These are phyloP conservation scores for Malurus splendens DNA, from an alignment of 2,797 vertebrate species.

Conservation along the genomic window DNA sequence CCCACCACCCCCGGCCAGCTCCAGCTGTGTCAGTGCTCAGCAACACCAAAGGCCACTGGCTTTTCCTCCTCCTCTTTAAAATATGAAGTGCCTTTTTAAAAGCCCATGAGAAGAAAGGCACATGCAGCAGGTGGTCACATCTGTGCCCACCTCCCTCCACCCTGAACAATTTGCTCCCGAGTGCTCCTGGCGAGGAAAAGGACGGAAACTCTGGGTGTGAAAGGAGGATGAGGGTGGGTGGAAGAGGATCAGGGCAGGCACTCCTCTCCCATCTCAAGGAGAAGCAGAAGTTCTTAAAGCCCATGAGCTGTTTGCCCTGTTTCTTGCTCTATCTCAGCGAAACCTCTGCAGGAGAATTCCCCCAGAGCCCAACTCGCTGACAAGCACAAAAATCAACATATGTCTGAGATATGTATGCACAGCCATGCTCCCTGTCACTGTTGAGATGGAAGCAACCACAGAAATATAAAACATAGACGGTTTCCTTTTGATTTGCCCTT, in stretches of 20 bases:
- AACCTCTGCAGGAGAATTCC: slow-evolving; percentile 41
- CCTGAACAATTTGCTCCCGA: slow-evolving; percentile 69
- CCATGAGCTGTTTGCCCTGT: slow-evolving; percentile 20
- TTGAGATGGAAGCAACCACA: slow-evolving; percentile 42
- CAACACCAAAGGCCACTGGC: slow-evolving; percentile 60
- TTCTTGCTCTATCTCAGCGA: slow-evolving; percentile 16
- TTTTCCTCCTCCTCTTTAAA: slow-evolving; percentile 64
- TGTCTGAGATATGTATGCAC: slow-evolving; percentile 45
- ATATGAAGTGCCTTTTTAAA: slow-evolving; percentile 57
- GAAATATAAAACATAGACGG: not conserved
- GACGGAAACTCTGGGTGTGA: slow-evolving; percentile 44
- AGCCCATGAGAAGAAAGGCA: slow-evolving; percentile 68
- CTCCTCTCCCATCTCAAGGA: not conserved
- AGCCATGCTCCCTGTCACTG: slow-evolving; percentile 27
- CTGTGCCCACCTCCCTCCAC: slow-evolving; percentile 65
- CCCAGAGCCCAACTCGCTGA: slow-evolving; percentile 23
- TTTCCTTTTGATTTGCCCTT: slow-evolving; percentile 31
- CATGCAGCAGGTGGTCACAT: slow-evolving; percentile 75
- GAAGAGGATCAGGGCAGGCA: slow-evolving; percentile 18
- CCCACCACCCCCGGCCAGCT: slow-evolving; percentile 1
- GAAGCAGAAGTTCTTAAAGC: slow-evolving; percentile 37
- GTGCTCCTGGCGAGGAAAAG: slow-evolving; percentile 55
- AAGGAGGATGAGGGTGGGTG: slow-evolving; percentile 22
- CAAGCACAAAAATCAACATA: slow-evolving; percentile 53
- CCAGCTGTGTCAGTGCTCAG: slow-evolving; percentile 59